Conservation (phyloP, 2,888 invertebrate species). For the Caenorhabditis becei region DNA sequence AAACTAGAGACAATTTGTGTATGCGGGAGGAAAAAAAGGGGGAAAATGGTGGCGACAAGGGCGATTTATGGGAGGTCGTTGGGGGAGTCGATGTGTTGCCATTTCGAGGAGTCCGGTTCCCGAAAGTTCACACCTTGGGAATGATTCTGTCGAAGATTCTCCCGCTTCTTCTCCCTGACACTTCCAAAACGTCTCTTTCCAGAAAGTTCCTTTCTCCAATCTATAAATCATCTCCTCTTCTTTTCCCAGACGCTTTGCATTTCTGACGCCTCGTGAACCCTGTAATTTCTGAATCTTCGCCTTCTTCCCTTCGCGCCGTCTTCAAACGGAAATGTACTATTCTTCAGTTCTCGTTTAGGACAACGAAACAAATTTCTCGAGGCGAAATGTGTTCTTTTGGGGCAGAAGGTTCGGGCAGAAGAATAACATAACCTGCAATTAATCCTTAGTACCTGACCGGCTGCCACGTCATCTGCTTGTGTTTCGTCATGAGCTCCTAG, state of each 20-base stretch:
- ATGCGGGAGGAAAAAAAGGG: neutral
- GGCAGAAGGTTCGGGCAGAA: constrained; percentile 18
- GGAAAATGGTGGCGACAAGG: constrained; percentile 1
- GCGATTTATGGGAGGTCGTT: constrained; percentile 53
- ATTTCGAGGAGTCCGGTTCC: neutral
- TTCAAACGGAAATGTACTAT: constrained; percentile 24
- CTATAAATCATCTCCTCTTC: neutral
- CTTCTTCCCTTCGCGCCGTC: neutral
- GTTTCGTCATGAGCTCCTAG: constrained; percentile 11
- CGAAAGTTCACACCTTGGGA: neutral
- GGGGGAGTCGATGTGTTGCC: constrained; percentile 16
- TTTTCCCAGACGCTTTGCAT: neutral
- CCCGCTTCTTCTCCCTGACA: no score
- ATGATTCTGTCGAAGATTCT: no score
- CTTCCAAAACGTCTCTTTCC: no score
- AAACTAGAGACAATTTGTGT: no score
- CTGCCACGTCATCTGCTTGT: constrained; percentile 46
- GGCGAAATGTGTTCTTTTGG: neutral
- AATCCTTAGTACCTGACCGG: constrained; percentile 33
- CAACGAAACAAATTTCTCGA: neutral
- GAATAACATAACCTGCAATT: constrained; percentile 21
- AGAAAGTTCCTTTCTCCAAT: no score
- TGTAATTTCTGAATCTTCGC: constrained; percentile 21
- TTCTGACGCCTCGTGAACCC: constrained; percentile 8
- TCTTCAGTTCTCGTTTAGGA: constrained; percentile 10